Percentiles rank a stretch among this genome's conserved stretches.
phyloP scores from a whole-genome alignment of 2,113 vertebrate genomes.

The Bos indicus region DNA sequence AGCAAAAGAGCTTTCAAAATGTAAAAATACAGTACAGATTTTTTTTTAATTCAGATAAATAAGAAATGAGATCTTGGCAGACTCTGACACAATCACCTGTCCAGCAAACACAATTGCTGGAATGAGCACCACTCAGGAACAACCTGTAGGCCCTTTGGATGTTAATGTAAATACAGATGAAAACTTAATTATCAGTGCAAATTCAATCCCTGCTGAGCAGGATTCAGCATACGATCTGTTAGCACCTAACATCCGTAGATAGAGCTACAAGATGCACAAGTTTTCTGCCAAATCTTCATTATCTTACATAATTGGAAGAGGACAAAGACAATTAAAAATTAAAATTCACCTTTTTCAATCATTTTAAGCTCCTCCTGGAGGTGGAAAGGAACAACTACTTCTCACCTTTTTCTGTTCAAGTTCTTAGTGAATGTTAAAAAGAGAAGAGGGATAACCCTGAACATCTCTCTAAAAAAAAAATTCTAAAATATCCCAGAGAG shows the following conservation, averaged over 20 bases:
- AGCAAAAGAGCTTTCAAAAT: background rate
- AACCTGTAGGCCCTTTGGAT: background rate
- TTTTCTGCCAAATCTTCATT: slow-evolving; percentile 7
- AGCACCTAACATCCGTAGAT: background rate
- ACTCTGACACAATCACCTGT: background rate
- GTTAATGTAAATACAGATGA: slow-evolving; percentile 31
- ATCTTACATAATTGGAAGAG: background rate
- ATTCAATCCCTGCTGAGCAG: background rate
- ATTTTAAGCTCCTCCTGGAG: background rate
- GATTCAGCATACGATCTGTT: background rate
- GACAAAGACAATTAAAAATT: background rate
- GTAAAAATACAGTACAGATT: background rate
- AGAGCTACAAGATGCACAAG: background rate
- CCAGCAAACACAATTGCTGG: background rate
- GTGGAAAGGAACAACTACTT: background rate
- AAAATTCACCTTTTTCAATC: slow-evolving; percentile 43
- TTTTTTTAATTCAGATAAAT: background rate
- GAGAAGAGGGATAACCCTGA: background rate
- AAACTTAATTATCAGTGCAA: slow-evolving; percentile 31
- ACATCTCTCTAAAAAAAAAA: background rate
- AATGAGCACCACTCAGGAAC: background rate
- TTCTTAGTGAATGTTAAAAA: slow-evolving; percentile 20
- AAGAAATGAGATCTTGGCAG: background rate
- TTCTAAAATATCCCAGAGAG: background rate
- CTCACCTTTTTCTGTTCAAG: background rate